Evolutionary conservation across 2,888 invertebrate species (phyloP), one percentile per base, ranked within the genome.

Genomic region (Brachypterus glaber): DNA sequence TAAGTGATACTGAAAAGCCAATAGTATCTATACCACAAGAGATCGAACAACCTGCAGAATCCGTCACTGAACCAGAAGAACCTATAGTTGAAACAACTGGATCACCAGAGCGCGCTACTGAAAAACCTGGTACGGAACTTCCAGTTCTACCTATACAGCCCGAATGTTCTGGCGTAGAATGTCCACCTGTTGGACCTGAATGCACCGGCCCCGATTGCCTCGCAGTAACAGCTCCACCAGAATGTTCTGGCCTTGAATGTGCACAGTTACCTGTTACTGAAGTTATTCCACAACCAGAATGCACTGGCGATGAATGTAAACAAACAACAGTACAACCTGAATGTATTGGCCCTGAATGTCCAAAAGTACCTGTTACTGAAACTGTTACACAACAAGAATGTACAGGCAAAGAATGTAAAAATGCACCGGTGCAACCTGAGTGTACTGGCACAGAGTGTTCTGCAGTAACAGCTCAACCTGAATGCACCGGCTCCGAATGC

Each of bases 401-500:
- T 5, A 7, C 25, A 11, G n/a, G n/a, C n/a, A n/a, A n/a, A n/a
- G n/a, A n/a, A n/a, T n/a, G n/a, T n/a, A n/a, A n/a, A n/a, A n/a
- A n/a, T n/a, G n/a, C n/a, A n/a, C n/a, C n/a, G n/a, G n/a, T n/a
- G n/a, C 21, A 21, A 21, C 21, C 21, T 21, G 26, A 24, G 25
- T 26, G 24, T 17, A 26, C 31, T 15, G 18, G 9, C 2, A 30
- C 35, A 3, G 14, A 11, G 30, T 40, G 30, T 29, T 9, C 16
- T 41, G 41, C 37, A 39, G 43, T 40, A 29, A 27, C 25, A 18
- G n/a, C n/a, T n/a, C 21, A 21, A 21, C 21, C 21, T 21, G 21
- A 9, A 21, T 9, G 9, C 5, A 21, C 21, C 9, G 21, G 21
- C 5, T 7, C 21, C 21, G 21, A 21, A 21, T 21, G 21, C 21